A percentile compares a stretch with the other conserved stretches of the same genome.
Evolutionary conservation across 37 sponge, comb jelly and placozoan genomes (phyloP).

Genomic region (Hormiphora californensis): DNA sequence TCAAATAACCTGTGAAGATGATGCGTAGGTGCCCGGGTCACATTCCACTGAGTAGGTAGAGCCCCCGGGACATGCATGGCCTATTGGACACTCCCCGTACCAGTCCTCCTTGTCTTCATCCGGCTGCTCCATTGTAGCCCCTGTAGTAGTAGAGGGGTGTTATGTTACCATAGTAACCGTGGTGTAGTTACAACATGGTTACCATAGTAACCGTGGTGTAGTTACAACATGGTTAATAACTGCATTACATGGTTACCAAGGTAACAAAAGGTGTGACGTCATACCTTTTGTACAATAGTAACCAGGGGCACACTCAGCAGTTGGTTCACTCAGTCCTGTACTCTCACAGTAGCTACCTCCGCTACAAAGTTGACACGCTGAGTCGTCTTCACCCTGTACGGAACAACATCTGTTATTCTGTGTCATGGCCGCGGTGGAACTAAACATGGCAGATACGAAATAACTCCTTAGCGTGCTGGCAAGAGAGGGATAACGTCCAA

Average conservation of each 20-base stretch:
- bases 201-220: no score
- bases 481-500: no score
- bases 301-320: background rate
- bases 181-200: no score
- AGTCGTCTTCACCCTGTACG: background rate
- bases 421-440: no score
- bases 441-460: no score
- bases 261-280: background rate
- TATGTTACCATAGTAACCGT: no score
- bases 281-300: slow-evolving; percentile 7
- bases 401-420: no score
- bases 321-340: background rate
- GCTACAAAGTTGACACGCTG: background rate
- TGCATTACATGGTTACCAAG: background rate
- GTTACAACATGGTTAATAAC: background rate
- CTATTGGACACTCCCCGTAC: background rate
- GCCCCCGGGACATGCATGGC: slow-evolving; percentile 13
- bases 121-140: no score
- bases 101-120: background rate
- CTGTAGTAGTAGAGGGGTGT: no score
- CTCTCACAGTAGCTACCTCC: slow-evolving; percentile 16
- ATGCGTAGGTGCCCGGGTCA: background rate
- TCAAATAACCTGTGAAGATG: no score
- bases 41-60: background rate
- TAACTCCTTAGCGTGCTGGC: no score